A percentile compares a stretch with the other conserved stretches of the same genome.
These are phyloP conservation scores for Polypedilum vanderplanki DNA, from an alignment of 1,140 invertebrate species.

Conservation along the genomic window DNA sequence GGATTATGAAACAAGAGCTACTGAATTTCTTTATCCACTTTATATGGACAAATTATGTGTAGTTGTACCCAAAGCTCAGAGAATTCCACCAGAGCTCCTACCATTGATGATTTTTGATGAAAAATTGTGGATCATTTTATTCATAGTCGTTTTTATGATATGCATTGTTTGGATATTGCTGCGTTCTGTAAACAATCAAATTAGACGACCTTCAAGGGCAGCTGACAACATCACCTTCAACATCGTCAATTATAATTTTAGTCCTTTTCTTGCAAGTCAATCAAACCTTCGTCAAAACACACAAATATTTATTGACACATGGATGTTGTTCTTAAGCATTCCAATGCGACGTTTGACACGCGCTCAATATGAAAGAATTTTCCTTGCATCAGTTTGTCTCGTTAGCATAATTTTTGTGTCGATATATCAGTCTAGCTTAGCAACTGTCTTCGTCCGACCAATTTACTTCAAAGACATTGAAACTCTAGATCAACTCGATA, in stretches of 20 bases:
- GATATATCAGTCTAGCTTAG: conserved; percentile 42
- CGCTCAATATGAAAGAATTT: conserved; percentile 38
- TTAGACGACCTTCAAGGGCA: not conserved
- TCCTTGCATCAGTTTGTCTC: conserved; percentile 39
- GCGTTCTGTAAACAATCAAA: conserved; percentile 28
- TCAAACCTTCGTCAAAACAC: not conserved
- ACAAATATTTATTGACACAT: conserved; percentile 40
- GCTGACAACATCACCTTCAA: not conserved
- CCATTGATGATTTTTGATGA: conserved; percentile 41
- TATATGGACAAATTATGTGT: conserved; percentile 44
- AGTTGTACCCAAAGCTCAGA: conserved; percentile 41
- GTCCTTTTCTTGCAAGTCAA: not conserved
- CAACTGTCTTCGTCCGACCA: conserved; percentile 43
- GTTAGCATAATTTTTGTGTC: conserved; percentile 44
- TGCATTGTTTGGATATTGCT: conserved; percentile 36
- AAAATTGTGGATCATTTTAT: conserved; percentile 41
- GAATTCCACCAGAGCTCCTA: conserved; percentile 42
- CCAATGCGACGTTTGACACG: conserved; percentile 37
- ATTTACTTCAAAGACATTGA: conserved; percentile 44
- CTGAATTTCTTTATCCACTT: conserved; percentile 42
- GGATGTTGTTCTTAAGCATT: conserved; percentile 41
- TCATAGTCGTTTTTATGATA: conserved; percentile 35
- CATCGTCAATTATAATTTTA: not conserved
- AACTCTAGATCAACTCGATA: conserved; percentile 43
- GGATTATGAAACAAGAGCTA: conserved; percentile 40